Conservation (phyloP, 2,888 invertebrate genomes). For the Oscheius sp. region DNA sequence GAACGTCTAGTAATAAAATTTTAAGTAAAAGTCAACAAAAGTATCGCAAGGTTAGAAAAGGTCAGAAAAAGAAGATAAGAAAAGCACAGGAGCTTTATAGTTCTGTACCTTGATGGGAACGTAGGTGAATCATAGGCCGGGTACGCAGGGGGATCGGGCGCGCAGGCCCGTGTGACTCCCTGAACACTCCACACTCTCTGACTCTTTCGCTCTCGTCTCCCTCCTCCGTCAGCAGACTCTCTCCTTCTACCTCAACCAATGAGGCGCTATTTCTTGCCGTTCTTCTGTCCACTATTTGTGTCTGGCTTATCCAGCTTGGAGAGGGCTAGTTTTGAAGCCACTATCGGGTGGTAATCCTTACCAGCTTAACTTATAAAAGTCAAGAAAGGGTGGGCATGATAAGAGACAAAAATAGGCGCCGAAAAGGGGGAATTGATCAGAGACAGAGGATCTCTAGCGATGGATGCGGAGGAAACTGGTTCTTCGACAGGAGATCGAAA, state of each 20-base stretch:
- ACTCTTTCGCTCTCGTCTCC: conserved; percentile 16
- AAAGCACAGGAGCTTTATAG: background rate
- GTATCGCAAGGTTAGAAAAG: no score
- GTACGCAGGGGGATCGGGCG: conserved; percentile 28
- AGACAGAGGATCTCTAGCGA: conserved; percentile 6
- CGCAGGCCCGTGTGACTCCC: conserved; percentile 29
- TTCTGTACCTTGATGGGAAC: conserved; percentile 5
- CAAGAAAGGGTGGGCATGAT: background rate
- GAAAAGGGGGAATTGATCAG: conserved; percentile 19
- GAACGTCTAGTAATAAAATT: no score
- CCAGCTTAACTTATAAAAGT: background rate
- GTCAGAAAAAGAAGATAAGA: background rate
- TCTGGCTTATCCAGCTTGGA: conserved; percentile 26
- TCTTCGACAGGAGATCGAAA: conserved; percentile 10
- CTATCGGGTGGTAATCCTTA: conserved; percentile 20
- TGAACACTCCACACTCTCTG: conserved; percentile 29
- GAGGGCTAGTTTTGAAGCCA: conserved; percentile 24
- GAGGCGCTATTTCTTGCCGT: conserved; percentile 15
- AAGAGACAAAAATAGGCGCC: background rate
- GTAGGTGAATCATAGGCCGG: conserved; percentile 20
- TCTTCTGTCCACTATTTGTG: conserved; percentile 28
- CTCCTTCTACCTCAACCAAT: conserved; percentile 8
- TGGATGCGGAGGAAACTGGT: conserved; percentile 26
- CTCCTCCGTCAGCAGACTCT: conserved; percentile 1
- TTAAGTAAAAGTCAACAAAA: no score